Percentiles rank a stretch among this genome's conserved stretches.
Evolutionary conservation across 2,797 vertebrate genomes (phyloP).

Genomic region (Taenioides sp.): DNA sequence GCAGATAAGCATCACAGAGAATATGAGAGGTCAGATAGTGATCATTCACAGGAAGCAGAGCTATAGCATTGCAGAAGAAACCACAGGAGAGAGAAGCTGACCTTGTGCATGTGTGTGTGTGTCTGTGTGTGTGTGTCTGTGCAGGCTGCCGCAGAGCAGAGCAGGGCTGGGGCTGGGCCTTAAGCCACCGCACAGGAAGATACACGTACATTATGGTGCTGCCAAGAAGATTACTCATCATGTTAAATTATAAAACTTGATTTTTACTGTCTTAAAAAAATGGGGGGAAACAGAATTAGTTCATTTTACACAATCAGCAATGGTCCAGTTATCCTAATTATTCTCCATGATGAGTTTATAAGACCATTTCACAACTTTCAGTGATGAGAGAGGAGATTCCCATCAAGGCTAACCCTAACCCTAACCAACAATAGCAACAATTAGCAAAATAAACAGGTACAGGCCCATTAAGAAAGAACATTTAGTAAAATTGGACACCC

Average conservation of each 20-base stretch:
- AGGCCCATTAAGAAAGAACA: no score
- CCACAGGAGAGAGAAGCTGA: conserved; percentile 70
- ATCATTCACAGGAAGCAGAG: conserved; percentile 76
- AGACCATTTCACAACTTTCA: no score
- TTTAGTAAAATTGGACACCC: no score
- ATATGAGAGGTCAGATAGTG: conserved; percentile 68
- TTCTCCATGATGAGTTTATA: no score
- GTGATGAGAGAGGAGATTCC: no score
- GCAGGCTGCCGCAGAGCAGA: conserved; percentile 35
- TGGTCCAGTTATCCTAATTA: no score
- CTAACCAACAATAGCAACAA: no score
- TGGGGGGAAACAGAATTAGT: no score
- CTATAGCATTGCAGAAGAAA: conserved; percentile 69
- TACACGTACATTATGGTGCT: background rate
- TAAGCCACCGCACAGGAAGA: conserved; percentile 47
- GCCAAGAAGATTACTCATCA: background rate
- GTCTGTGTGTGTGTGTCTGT: conserved; percentile 23
- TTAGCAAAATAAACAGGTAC: no score
- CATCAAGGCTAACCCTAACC: no score
- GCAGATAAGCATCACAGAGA: conserved; percentile 75
- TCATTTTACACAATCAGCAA: no score
- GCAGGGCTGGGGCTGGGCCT: conserved; percentile 38
- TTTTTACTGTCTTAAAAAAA: no score
- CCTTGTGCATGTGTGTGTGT: conserved; percentile 52
- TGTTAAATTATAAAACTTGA: background rate